Conservation (phyloP, 2,888 invertebrate genomes). For the Pristionchus mayeri region DNA sequence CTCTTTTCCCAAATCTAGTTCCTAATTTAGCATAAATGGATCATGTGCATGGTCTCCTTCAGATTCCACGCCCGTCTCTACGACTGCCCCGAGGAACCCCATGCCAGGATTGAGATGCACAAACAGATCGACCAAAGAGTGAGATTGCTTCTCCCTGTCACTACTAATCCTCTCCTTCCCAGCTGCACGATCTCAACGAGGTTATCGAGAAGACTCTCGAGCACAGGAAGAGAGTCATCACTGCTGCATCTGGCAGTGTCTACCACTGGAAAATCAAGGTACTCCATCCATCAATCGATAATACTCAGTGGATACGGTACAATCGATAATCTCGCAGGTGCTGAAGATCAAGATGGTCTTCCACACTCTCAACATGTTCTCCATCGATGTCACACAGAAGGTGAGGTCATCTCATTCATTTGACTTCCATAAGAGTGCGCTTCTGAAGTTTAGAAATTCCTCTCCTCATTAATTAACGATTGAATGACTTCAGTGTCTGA, state of each 20-base stretch:
- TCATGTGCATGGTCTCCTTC: neutral
- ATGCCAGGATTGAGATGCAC: slow-evolving; percentile 94
- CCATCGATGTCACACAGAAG: slow-evolving; percentile 98
- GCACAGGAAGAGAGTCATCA: slow-evolving; percentile 94
- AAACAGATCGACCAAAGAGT: slow-evolving; percentile 89
- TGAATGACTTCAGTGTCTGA: slow-evolving; percentile 83
- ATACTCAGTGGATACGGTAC: neutral
- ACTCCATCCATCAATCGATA: neutral
- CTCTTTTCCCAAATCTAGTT: too few relatives aligned
- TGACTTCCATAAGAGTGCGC: too few relatives aligned
- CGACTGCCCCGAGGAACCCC: slow-evolving; percentile 91
- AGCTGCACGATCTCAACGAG: slow-evolving; percentile 95
- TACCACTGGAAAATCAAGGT: slow-evolving; percentile 95
- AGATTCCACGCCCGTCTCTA: slow-evolving; percentile 93
- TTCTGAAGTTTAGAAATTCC: too few relatives aligned
- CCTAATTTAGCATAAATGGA: too few relatives aligned
- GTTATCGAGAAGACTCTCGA: slow-evolving; percentile 96
- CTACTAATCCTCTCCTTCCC: slow-evolving; percentile 81
- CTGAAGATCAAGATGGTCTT: slow-evolving; percentile 98
- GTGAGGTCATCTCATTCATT: slow-evolving; percentile 80
- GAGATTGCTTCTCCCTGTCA: too few relatives aligned
- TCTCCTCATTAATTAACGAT: neutral
- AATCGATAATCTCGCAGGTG: slow-evolving; percentile 79
- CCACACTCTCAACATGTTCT: slow-evolving; percentile 96
- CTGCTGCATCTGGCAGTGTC: slow-evolving; percentile 96